Conservation (phyloP, 2,113 vertebrate genomes). For the Talpa occidentalis region DNA sequence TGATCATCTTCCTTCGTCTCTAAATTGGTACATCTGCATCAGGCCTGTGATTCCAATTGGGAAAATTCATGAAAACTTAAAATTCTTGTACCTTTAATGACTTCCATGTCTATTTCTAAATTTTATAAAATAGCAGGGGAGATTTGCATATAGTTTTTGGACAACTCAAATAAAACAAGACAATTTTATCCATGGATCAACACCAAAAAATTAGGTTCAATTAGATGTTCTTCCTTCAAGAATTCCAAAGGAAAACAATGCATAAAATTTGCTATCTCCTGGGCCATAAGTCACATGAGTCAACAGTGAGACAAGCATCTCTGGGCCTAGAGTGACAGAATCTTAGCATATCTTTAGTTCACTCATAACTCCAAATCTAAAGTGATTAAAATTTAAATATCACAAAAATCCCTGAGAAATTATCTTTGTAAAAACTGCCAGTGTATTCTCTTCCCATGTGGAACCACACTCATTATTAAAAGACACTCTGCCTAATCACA, state of each 20-base stretch:
- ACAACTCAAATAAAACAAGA: constrained; percentile 4
- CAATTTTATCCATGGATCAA: constrained; percentile 16
- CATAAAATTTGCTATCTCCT: neutral
- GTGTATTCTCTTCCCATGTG: constrained; percentile 48
- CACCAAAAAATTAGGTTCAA: constrained; percentile 22
- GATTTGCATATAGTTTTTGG: neutral
- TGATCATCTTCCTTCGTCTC: neutral
- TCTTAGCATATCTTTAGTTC: constrained; percentile 41
- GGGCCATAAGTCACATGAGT: neutral
- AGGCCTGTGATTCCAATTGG: neutral
- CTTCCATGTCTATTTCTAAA: constrained; percentile 14
- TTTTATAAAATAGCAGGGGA: constrained; percentile 43
- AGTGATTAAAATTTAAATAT: constrained; percentile 74
- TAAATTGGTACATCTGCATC: neutral
- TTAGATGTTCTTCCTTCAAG: neutral
- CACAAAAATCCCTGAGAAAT: constrained; percentile 61
- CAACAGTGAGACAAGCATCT: constrained; percentile 30
- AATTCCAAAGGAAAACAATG: neutral
- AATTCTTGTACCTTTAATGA: neutral
- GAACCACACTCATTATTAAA: constrained; percentile 71
- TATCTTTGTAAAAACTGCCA: constrained; percentile 67
- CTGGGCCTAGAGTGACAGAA: constrained; percentile 24
- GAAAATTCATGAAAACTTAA: constrained; percentile 41
- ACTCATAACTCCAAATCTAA: constrained; percentile 49
- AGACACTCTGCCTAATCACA: constrained; percentile 60